Conservation (phyloP, 2,113 vertebrate genomes). For the Cavia porcellus region DNA sequence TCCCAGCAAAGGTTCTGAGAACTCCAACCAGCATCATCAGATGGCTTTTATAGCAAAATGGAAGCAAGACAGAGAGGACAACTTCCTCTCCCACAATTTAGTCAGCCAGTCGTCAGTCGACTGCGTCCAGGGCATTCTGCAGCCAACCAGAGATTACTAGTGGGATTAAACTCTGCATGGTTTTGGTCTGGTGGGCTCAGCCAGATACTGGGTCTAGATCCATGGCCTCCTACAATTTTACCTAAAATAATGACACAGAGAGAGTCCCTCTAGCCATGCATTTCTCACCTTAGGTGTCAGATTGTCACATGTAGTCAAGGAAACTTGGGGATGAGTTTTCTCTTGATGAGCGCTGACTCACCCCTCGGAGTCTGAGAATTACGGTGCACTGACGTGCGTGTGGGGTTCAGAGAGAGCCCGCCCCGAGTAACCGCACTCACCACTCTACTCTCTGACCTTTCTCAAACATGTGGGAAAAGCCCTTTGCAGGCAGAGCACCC, state of each 20-base stretch:
- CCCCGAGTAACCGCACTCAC: too few species aligned
- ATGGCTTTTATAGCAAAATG: neutral
- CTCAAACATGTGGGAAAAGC: neutral
- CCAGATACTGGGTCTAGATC: neutral
- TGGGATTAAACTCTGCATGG: neutral
- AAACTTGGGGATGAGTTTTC: neutral
- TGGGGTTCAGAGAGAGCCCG: neutral
- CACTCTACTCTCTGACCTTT: neutral
- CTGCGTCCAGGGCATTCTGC: neutral
- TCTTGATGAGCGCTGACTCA: rapidly evolving
- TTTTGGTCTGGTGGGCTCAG: neutral
- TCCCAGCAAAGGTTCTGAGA: neutral
- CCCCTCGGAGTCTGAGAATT: neutral
- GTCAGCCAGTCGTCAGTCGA: neutral
- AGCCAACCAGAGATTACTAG: neutral
- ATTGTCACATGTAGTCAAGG: neutral
- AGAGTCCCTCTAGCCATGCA: neutral
- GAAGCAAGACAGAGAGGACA: neutral
- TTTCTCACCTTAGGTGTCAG: neutral
- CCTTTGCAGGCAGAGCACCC: neutral
- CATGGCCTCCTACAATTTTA: neutral
- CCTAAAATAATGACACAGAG: neutral
- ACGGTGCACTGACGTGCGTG: neutral
- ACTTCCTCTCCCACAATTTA: neutral
- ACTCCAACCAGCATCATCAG: neutral